Evolutionary conservation across 2,113 vertebrate genomes (phyloP).

Genomic region (Onychorhynchus coronatus): DNA sequence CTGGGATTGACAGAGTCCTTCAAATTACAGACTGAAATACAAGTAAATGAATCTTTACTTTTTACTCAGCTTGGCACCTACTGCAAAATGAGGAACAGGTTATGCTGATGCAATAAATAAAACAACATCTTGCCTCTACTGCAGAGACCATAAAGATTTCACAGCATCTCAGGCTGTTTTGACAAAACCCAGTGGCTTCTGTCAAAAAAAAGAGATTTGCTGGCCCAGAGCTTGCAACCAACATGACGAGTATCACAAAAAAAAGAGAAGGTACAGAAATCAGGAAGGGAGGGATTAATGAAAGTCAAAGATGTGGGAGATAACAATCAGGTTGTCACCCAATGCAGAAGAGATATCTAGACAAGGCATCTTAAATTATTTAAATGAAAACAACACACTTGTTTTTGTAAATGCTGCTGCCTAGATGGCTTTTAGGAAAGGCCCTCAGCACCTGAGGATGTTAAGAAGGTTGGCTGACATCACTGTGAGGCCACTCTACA

Average conservation of each 20-base stretch:
- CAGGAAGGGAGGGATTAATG: slow-evolving; percentile 64
- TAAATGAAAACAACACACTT: slow-evolving; percentile 23
- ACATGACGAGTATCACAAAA: neutral
- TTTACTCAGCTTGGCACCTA: neutral
- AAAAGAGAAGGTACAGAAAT: neutral
- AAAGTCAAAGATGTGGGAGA: slow-evolving; percentile 14
- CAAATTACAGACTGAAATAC: neutral
- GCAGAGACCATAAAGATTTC: neutral
- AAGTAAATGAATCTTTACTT: neutral
- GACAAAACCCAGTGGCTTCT: neutral
- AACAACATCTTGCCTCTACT: neutral
- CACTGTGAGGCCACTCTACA: accelerated
- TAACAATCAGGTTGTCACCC: slow-evolving; percentile 37
- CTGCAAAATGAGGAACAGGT: neutral
- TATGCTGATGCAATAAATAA: neutral
- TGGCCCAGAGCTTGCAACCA: neutral
- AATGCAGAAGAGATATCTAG: slow-evolving; percentile 4
- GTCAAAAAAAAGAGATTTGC: neutral
- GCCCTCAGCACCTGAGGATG: neutral
- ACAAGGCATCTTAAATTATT: slow-evolving; percentile 31
- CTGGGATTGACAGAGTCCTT: neutral
- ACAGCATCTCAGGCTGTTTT: neutral
- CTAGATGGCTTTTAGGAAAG: neutral
- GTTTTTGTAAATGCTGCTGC: neutral
- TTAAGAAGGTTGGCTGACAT: neutral